These are phyloP conservation scores for Phortica magna DNA, from an alignment of 2,888 invertebrate species.

Conservation along the genomic window DNA sequence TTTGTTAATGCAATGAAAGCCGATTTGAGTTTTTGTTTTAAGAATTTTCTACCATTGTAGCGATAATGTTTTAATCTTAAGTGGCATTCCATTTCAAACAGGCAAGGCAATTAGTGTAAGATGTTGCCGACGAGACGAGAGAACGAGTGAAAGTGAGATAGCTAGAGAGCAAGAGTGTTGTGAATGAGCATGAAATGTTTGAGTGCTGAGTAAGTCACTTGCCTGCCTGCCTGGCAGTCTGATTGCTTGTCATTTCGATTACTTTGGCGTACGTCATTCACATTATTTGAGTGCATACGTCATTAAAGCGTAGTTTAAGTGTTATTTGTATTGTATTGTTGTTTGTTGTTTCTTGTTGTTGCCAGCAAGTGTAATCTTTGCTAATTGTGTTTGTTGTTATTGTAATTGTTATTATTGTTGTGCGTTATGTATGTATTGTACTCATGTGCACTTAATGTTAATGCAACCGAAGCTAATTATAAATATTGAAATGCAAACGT, in stretches of 20 bases:
- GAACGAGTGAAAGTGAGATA: neutral
- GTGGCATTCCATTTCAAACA: neutral
- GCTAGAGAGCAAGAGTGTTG: neutral
- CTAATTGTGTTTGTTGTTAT: slow-evolving; percentile 38
- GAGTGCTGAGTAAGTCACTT: neutral
- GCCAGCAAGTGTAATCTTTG: slow-evolving; percentile 26
- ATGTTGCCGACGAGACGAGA: neutral
- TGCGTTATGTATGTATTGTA: no score
- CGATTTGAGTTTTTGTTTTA: neutral
- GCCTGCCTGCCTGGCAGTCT: neutral
- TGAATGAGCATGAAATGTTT: neutral
- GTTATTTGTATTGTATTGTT: slow-evolving; percentile 2
- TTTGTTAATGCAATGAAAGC: neutral
- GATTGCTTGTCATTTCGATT: neutral
- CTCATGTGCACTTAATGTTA: slow-evolving; percentile 6
- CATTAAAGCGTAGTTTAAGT: slow-evolving; percentile 16
- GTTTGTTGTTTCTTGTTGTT: slow-evolving; percentile 4
- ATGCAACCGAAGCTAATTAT: slow-evolving; percentile 22
- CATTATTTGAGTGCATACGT: slow-evolving; percentile 2
- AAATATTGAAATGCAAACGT: slow-evolving; percentile 28
- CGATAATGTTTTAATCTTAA: slow-evolving; percentile 13
- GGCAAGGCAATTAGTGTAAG: neutral
- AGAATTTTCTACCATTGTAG: neutral
- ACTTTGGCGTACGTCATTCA: neutral
- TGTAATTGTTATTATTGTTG: slow-evolving; percentile 18